A percentile compares a stretch with the other conserved stretches of the same genome.
Conservation (phyloP, 2,888 invertebrate genomes). For the Lasioglossum marginatum region DNA sequence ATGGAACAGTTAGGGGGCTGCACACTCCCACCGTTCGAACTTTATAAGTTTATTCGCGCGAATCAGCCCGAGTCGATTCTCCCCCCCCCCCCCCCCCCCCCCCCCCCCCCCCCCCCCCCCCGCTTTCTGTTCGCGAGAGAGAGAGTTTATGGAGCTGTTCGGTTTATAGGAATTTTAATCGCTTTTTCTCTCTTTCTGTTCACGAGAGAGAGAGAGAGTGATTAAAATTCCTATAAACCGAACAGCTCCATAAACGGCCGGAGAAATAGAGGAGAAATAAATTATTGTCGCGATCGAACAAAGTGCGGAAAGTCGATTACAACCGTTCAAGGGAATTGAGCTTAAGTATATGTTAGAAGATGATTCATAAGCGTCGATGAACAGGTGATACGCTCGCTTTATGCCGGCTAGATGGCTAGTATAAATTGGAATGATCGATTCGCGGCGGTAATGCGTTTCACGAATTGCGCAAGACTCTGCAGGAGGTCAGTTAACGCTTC, state of each 20-base stretch:
- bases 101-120: too few relatives aligned
- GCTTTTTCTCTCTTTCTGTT: neutral
- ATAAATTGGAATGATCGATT: conserved; percentile 4
- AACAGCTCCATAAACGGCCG: neutral
- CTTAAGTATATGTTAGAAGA: neutral
- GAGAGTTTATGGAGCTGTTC: too few relatives aligned
- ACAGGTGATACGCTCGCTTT: neutral
- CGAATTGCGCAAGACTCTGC: neutral
- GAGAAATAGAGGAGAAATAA: neutral
- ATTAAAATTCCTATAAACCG: conserved; percentile 11
- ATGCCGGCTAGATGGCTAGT: neutral
- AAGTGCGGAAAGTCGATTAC: neutral
- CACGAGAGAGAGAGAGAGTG: neutral
- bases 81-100: too few relatives aligned
- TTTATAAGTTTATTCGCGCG: conserved; percentile 46
- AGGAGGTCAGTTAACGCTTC: neutral
- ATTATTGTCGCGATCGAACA: neutral
- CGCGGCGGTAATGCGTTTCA: neutral
- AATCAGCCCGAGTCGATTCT: conserved; percentile 31
- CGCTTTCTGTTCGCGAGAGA: too few relatives aligned
- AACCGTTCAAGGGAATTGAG: neutral
- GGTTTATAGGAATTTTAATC: too few relatives aligned
- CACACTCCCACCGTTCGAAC: conserved; percentile 22
- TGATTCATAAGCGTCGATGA: conserved; percentile 2
- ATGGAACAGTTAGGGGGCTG: neutral